Evolutionary conservation across 2,888 invertebrate species (phyloP).

Genomic region (Aleiodes testaceus): DNA sequence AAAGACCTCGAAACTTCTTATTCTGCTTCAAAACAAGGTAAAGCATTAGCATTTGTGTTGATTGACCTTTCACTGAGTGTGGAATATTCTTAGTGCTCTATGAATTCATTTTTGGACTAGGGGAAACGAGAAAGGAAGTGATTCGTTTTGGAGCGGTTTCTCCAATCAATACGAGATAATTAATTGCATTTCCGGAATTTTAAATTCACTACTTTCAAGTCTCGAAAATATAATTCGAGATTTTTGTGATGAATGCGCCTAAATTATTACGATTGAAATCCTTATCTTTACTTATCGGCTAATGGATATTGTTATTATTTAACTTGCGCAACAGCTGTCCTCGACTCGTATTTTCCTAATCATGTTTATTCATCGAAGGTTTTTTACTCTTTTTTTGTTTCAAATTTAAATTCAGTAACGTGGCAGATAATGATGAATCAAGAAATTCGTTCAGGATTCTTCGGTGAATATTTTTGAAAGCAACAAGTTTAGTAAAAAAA

Average conservation of each 20-base stretch:
- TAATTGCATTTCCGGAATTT: conserved; percentile 11
- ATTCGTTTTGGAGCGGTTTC: not conserved
- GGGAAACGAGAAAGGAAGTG: not conserved
- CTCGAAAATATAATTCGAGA: too few species aligned
- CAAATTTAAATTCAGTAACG: too few species aligned
- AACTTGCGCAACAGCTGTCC: too few species aligned
- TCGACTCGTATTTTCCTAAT: too few species aligned
- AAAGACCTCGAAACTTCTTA: not conserved
- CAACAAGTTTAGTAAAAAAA: too few species aligned
- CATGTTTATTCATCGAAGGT: too few species aligned
- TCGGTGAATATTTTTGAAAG: too few species aligned
- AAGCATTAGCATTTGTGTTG: not conserved
- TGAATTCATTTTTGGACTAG: not conserved
- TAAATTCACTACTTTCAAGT: not conserved
- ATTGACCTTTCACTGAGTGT: not conserved
- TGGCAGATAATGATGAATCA: too few species aligned
- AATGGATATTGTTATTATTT: too few species aligned
- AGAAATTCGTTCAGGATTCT: too few species aligned
- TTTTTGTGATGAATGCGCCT: not conserved
- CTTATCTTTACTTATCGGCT: too few species aligned
- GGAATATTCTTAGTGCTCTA: not conserved
- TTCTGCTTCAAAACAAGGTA: not conserved
- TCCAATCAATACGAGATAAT: not conserved
- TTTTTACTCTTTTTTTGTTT: too few species aligned
- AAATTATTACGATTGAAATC: not conserved